These are phyloP conservation scores for Platichthys stellatus DNA, from an alignment of 2,113 vertebrate species.

Conservation along the genomic window DNA sequence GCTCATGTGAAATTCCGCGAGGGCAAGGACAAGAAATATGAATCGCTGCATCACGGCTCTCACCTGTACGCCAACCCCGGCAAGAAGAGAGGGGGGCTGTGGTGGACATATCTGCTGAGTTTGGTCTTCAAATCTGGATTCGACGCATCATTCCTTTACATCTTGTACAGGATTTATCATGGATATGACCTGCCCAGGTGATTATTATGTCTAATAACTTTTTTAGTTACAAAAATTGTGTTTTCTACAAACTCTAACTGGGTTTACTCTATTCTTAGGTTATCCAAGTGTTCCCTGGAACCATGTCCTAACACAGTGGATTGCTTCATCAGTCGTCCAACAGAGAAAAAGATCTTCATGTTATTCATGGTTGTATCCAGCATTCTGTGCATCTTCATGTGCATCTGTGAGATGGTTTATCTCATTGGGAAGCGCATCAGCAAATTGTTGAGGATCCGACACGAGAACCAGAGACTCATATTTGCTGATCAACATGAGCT, in stretches of 20 bases:
- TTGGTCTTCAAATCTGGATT: slow-evolving; percentile 88
- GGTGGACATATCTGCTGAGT: slow-evolving; percentile 87
- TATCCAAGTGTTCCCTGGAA: slow-evolving; percentile 85
- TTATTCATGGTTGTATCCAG: slow-evolving; percentile 91
- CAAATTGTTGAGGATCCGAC: slow-evolving; percentile 44
- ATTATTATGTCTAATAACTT: not conserved
- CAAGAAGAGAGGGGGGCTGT: slow-evolving; percentile 91
- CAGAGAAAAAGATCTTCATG: slow-evolving; percentile 97
- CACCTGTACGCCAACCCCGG: slow-evolving; percentile 83
- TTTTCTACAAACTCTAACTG: not conserved
- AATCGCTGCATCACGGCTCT: slow-evolving; percentile 44
- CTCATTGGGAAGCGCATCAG: slow-evolving; percentile 85
- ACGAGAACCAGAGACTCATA: slow-evolving; percentile 44
- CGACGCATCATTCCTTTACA: slow-evolving; percentile 87
- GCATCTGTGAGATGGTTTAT: slow-evolving; percentile 87
- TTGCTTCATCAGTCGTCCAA: slow-evolving; percentile 92
- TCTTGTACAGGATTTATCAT: slow-evolving; percentile 86
- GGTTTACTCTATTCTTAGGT: slow-evolving; percentile 17
- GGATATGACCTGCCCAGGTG: slow-evolving; percentile 87
- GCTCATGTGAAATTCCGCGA: slow-evolving; percentile 92
- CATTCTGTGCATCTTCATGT: slow-evolving; percentile 87
- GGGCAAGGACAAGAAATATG: slow-evolving; percentile 84
- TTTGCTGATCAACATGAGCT: slow-evolving; percentile 67
- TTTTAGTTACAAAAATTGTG: not conserved
- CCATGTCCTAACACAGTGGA: slow-evolving; percentile 88